Conservation (phyloP, 2,113 vertebrate species). For the Pelmatolapia mariae region DNA sequence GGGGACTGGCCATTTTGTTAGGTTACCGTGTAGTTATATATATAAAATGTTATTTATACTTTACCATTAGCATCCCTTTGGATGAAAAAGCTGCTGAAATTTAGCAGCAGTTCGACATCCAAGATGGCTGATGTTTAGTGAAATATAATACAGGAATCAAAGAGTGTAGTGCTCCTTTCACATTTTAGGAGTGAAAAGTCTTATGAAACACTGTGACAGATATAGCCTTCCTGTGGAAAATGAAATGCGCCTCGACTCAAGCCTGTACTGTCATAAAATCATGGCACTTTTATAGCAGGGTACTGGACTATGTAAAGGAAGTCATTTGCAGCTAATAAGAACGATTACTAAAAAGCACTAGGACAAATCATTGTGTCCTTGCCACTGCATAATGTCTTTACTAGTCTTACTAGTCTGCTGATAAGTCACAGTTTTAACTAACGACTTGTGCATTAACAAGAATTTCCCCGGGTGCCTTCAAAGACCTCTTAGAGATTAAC, state of each 20-base stretch:
- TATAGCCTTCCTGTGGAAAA: slow-evolving; percentile 48
- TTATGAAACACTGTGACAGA: slow-evolving; percentile 48
- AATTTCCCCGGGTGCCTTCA: slow-evolving; percentile 11
- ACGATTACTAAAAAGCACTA: slow-evolving; percentile 52
- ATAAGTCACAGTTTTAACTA: slow-evolving; percentile 23
- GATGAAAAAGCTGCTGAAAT: not conserved
- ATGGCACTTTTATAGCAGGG: slow-evolving; percentile 54
- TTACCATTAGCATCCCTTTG: not conserved
- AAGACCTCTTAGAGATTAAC: slow-evolving; percentile 40
- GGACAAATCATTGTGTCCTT: slow-evolving; percentile 47
- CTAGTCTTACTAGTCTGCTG: not conserved
- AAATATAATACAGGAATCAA: slow-evolving; percentile 48
- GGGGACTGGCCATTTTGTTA: not conserved
- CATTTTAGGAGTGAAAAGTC: slow-evolving; percentile 47
- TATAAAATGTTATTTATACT: not conserved
- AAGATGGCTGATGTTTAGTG: slow-evolving; percentile 26
- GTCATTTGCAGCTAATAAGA: slow-evolving; percentile 50
- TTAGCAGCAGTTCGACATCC: slow-evolving; percentile 11
- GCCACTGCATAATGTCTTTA: slow-evolving; percentile 28
- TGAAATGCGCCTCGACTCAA: slow-evolving; percentile 46
- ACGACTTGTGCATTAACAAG: not conserved
- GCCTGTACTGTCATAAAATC: slow-evolving; percentile 42
- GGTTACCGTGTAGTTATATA: not conserved
- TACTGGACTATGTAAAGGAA: slow-evolving; percentile 51
- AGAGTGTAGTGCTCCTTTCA: slow-evolving; percentile 23